Base-by-base conservation (phyloP, 2,113 vertebrate genomes). In the Zosterops hypoxanthus region DNA sequence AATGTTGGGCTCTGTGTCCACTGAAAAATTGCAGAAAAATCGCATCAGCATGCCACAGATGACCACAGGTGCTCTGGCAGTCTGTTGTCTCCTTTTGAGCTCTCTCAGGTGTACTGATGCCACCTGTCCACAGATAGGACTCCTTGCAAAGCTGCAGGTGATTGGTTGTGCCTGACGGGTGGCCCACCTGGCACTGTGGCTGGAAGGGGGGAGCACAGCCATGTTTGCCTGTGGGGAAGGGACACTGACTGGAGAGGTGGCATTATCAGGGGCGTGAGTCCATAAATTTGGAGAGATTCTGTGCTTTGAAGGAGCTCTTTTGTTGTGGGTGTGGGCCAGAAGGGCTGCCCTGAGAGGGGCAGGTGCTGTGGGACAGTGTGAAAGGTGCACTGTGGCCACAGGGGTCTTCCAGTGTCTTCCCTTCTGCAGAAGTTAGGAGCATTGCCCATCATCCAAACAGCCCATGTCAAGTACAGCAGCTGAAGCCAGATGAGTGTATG, bases 351-450 rank as follows among this genome's bases (percentile, higher is more conserved):
- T 46, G 61, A 42, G 77, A 53, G 39, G 6, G 20, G 5, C 23
- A 33, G 46, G 6, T 3, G 4, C 24, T 59, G 9, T 89, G 73
- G 44, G 36, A 11, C 12, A 8, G 19, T 5, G 1, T 1, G 1
- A 29, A 78, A 28, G 33, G 26, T 3, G 1, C 0, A 0, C 20
- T 46, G 1, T 0, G 6, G 16, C 60, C 60, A 50, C 12, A 8
- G 56, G 29, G 34, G 8, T 55, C 39, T 78, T 73, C 50, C 56
- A 73, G 31, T 14, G 7, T 61, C 42, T 65, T 66, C 26, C 14
- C 11, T 76, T 86, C 36, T 65, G 53, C 50, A 60, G 36, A 56
- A 46, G 6, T 31, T 36, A 26, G 31, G 71, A 86, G 44, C 7
- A 2, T 16, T 75, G 12, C 42, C 14, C 4, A 1, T 61, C 33